Conservation (phyloP, 2,888 invertebrate genomes). For the Papilio demoleus region DNA sequence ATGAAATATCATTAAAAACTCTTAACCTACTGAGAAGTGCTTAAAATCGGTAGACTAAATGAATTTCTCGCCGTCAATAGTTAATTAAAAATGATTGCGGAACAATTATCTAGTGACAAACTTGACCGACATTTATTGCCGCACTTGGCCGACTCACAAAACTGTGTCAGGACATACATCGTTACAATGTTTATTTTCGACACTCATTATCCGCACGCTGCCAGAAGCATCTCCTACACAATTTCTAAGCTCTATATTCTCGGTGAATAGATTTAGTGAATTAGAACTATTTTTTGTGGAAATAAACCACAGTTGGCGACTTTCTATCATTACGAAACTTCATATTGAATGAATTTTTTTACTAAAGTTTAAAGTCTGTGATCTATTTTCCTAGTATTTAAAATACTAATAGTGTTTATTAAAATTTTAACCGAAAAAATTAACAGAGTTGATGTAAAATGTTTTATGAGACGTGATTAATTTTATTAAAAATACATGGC, state of each 20-base stretch:
- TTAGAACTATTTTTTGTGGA: constrained; percentile 5
- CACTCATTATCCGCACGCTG: constrained; percentile 51
- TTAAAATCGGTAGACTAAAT: neutral
- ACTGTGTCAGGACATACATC: constrained; percentile 53
- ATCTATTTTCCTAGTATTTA: too few relatives aligned
- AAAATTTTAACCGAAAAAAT: too few relatives aligned
- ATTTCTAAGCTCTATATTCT: constrained; percentile 39
- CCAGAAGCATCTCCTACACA: constrained; percentile 49
- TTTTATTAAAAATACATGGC: too few relatives aligned
- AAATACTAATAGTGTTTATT: too few relatives aligned
- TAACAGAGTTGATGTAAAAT: too few relatives aligned
- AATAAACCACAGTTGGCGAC: neutral
- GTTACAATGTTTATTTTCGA: constrained; percentile 51
- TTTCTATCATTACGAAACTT: neutral
- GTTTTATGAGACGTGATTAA: too few relatives aligned
- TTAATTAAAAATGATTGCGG: constrained; percentile 24
- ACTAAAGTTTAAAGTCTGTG: too few relatives aligned
- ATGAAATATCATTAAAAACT: neutral
- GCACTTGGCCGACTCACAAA: constrained; percentile 54
- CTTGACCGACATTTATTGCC: constrained; percentile 52
- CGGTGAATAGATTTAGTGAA: constrained; percentile 10
- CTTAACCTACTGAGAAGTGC: too few relatives aligned
- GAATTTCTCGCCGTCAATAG: neutral
- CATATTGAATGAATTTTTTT: neutral
- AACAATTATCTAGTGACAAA: constrained; percentile 43